Base-by-base conservation (phyloP, 2,113 vertebrate species). In the Eira barbara region DNA sequence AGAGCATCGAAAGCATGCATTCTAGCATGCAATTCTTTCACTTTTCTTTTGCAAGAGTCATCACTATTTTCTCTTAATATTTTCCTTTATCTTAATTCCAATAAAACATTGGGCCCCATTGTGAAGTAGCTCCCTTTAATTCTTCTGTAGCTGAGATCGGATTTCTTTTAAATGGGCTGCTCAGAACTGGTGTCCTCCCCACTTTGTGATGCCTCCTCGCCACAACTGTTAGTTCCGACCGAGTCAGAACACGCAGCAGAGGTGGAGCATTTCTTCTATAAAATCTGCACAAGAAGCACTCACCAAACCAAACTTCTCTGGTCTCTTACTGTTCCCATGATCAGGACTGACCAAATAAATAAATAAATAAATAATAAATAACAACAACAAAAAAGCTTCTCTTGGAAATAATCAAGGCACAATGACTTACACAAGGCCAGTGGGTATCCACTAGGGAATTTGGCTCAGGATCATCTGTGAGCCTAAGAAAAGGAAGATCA, bases 381-480 rank as follows among this genome's bases (percentile, higher is more conserved):
- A 52, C 15, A 52, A 52, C 49, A 65, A 14, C 49, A 65, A 17
- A 36, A 69, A 42, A 74, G 52, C 31, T 18, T 69, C 89, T 78
- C 65, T 96, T 61, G 8, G 47, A 95, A 95, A 45, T 55, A 65
- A 27, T 17, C 21, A 34, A 74, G 83, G 67, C 42, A 17, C 61
- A 20, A 23, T 55, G 87, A 91, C 82, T 61, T 78, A 57, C 71
- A 93, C 61, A 27, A 97, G 97, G 95, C 92, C 90, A 85, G 59
- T 89, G 93, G 78, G 73, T 90, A 34, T 59, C 59, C 0, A 55
- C 88, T 67, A 34, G 79, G 96, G 87, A 98, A 79, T 73, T 94
- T 94, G 82, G 2, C 89, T 87, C 91, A 4, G 42, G 83, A 79
- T 71, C 96, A 71, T 91, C 97, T 39, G 57, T 36, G 94, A 97